Evolutionary conservation across 2,888 invertebrate species (phyloP), one percentile per base, ranked within the genome.

Genomic region (Microctonus aethiopoides): DNA sequence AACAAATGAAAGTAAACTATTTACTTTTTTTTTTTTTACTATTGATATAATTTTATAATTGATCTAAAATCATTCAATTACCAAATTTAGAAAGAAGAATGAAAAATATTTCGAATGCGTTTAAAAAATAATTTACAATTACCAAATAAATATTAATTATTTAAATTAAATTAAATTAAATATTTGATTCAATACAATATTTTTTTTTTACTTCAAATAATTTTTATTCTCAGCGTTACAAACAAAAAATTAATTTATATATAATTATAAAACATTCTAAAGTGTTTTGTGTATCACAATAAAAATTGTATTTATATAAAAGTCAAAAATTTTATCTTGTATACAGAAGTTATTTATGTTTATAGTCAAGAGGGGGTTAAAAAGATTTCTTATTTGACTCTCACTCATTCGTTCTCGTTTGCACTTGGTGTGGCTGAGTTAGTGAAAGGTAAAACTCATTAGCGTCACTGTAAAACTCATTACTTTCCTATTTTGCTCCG

Each of bases 381-480:
- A n/a, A 41, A 39, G 54, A 65, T 56, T 24, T 24, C 54, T 39
- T 46, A 9, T 5, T 36, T 10, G 1, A 9, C 29, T 39, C 36
- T 36, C 9, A 9, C 10, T 36, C 36, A 1, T n/a, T 46, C 46
- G 4, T 46, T 46, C 5, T 16, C 16, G 7, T 29, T 7, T 9
- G 16, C 46, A n/a, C 46, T n/a, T n/a, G n/a, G n/a, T 46, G n/a
- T 46, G 16, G 46, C 7, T 46, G 70, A 68, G 71, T 71, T 65
- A 73, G 64, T 74, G 75, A 76, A 76, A 36, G 73, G 76, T 74
- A 76, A 76, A 76, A 76, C 76, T 76, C 76, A 75, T 76, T 76
- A 76, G 74, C 72, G 68, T 65, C 46, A 61, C 70, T 69, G 72
- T 71, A 76, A 76, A 76, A 76, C 75, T 76, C 76, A 76, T 76